These are phyloP conservation scores for Miltochrista miniata DNA, from an alignment of 2,888 invertebrate species.

Conservation along the genomic window DNA sequence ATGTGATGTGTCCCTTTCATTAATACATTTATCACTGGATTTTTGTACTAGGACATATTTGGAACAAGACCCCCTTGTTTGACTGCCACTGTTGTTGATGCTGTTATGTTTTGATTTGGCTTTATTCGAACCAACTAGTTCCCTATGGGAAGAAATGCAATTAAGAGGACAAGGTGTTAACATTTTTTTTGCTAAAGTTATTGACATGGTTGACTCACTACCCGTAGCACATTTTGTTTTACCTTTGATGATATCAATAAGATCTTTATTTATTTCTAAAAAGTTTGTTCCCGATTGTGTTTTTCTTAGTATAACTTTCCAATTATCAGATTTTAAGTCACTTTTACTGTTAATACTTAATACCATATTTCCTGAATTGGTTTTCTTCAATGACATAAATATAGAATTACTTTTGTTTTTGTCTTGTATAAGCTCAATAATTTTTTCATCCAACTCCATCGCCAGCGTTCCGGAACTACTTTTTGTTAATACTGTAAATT, in stretches of 20 bases:
- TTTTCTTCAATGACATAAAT: conserved; percentile 36
- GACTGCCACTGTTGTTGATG: not conserved
- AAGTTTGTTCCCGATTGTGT: conserved; percentile 38
- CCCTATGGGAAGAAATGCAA: not conserved
- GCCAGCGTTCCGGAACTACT: conserved; percentile 43
- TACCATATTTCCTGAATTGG: conserved; percentile 38
- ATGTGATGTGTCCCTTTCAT: not conserved
- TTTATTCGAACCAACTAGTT: not conserved
- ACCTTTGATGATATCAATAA: conserved; percentile 23
- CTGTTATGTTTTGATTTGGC: not conserved
- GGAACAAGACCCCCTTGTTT: not conserved
- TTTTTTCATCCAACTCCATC: conserved; percentile 48
- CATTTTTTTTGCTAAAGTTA: not conserved
- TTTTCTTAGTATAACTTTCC: conserved; percentile 31
- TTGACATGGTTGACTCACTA: not conserved
- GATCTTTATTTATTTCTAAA: conserved; percentile 38
- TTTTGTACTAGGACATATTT: not conserved
- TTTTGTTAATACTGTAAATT: conserved; percentile 34
- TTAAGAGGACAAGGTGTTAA: not conserved
- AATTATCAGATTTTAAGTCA: conserved; percentile 10
- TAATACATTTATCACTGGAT: not conserved
- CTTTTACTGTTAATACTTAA: conserved; percentile 38
- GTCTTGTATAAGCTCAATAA: conserved; percentile 42
- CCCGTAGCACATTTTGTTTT: not conserved
- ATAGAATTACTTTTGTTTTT: conserved; percentile 36